Percentiles rank a stretch among this genome's conserved stretches.
Conservation (phyloP, 2,113 vertebrate genomes). For the Aphyosemion australe region DNA sequence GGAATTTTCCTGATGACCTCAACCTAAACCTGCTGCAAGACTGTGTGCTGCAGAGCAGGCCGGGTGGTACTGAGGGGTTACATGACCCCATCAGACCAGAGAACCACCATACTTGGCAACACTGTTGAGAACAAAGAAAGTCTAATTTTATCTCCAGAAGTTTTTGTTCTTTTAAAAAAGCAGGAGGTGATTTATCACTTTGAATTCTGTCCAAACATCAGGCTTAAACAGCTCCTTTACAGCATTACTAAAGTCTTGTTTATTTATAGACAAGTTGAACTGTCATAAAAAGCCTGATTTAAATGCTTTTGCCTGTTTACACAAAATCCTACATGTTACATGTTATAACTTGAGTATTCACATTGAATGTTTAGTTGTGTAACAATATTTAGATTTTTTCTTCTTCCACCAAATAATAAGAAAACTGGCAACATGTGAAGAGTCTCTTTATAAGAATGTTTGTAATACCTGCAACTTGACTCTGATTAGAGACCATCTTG, state of each 20-base stretch:
- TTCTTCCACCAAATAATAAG: too few species aligned
- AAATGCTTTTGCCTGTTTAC: constrained; percentile 10
- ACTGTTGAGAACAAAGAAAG: constrained; percentile 18
- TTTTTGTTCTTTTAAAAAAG: constrained; percentile 33
- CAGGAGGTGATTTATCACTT: constrained; percentile 30
- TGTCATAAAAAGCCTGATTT: constrained; percentile 9
- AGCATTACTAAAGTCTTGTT: constrained; percentile 21
- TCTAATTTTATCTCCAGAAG: constrained; percentile 30
- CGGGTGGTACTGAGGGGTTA: background rate
- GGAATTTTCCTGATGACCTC: constrained; percentile 43
- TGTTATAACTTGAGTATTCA: background rate
- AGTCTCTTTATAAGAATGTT: too few species aligned
- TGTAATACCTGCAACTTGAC: too few species aligned
- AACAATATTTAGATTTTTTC: too few species aligned
- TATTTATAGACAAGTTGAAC: constrained; percentile 28
- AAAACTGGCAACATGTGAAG: too few species aligned
- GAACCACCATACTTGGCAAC: constrained; percentile 42
- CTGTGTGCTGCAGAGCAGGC: constrained; percentile 2
- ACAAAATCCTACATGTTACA: constrained; percentile 1
- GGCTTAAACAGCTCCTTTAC: constrained; percentile 43
- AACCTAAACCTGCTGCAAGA: constrained; percentile 21
- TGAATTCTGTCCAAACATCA: constrained; percentile 21
- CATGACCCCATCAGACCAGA: constrained; percentile 10
- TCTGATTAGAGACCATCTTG: too few species aligned
- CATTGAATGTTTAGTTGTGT: background rate